Evolutionary conservation across 2,888 invertebrate species (phyloP).

Genomic region (Archips xylosteana): DNA sequence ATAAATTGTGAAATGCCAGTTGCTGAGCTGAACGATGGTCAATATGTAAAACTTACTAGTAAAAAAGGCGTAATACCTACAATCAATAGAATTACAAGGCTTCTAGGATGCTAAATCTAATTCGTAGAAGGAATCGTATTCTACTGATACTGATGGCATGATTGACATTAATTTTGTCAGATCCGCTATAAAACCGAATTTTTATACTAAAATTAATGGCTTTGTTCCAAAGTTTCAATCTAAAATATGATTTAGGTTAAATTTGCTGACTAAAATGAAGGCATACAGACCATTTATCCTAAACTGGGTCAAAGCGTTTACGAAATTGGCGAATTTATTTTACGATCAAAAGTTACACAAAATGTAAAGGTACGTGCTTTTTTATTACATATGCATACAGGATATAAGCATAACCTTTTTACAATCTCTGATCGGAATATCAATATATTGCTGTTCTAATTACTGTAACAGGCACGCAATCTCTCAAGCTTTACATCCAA

Average conservation of each 20-base stretch:
- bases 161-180: background rate
- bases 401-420: background rate
- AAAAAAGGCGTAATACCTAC: background rate
- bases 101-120: background rate
- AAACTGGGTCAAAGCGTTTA: slow-evolving; percentile 8
- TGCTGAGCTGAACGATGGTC: too few species aligned
- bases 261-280: background rate
- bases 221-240: background rate
- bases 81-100: background rate
- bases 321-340: background rate
- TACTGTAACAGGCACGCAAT: background rate
- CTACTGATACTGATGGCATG: background rate
- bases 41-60: background rate
- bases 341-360: slow-evolving; percentile 8
- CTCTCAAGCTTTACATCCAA: background rate
- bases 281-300: background rate
- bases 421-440: background rate
- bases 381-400: background rate
- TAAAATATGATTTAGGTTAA: slow-evolving; percentile 1
- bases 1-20: background rate
- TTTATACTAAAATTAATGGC: background rate
- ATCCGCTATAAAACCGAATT: background rate
- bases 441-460: background rate
- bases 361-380: slow-evolving; percentile 10
- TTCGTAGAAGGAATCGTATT: background rate